Base-by-base conservation (phyloP, 1,140 invertebrate species). In the Thaumatotibia leucotreta region DNA sequence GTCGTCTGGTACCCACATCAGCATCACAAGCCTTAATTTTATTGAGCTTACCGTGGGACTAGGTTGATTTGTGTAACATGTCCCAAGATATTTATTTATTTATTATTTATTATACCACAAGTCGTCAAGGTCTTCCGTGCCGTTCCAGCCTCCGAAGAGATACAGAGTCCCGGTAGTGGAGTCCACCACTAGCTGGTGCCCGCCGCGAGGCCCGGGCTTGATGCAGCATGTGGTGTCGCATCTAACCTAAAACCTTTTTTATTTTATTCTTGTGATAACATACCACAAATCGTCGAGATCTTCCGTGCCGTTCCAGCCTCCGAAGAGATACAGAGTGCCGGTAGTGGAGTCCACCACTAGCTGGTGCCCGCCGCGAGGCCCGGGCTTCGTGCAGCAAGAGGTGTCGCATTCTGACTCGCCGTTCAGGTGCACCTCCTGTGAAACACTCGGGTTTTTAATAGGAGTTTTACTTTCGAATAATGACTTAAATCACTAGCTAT, bases 81-180 rank as follows among this genome's bases (percentile, higher is more conserved):
- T n/a, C n/a, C n/a, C n/a, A n/a, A n/a, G n/a, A n/a, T n/a, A n/a
- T n/a, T n/a, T n/a, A n/a, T n/a, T n/a, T n/a, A n/a, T n/a, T n/a
- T n/a, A n/a, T n/a, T n/a, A n/a, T n/a, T n/a, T n/a, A 39, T 14
- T 10, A 9, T 10, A 33, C 97, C 97, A 98, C 14, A 98, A 91
- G 84, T 98, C 96, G 70, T 94, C 94, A 63, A 97, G 86, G 87
- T 98, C 97, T 73, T 95, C 93, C 69, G 94, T 94, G 6, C 97
- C 97, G 92, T 98, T 96, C 97, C 97, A 98, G 0, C 97, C 97
- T 14, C 97, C 97, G 91, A 97, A 97, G n/a, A 98, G 87, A 87
- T 97, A 98, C 3, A 98, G 93, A 0, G 93, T 94, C 76, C 95
- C 93, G 5, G 93, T 93, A 27, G 92, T 86, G n/a, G 95, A 89